These are phyloP conservation scores for Pipistrellus pipistrellus DNA, from an alignment of 2,797 vertebrate species.

Conservation along the genomic window DNA sequence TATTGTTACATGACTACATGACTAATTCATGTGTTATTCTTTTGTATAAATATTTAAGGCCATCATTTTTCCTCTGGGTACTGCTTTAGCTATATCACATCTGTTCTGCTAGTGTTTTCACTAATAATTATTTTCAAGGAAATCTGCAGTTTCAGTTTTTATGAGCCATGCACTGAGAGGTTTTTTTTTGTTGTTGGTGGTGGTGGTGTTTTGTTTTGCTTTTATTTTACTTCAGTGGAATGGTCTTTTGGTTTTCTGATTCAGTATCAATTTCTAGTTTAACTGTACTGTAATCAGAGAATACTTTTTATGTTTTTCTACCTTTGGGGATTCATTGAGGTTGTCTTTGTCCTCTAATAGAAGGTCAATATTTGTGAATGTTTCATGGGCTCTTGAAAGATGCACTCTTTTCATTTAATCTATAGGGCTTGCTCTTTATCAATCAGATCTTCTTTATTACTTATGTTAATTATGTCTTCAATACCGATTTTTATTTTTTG, in stretches of 20 bases:
- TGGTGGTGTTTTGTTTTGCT: background rate
- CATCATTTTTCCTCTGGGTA: slow-evolving; percentile 55
- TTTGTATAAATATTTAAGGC: slow-evolving; percentile 69
- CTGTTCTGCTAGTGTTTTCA: slow-evolving; percentile 31
- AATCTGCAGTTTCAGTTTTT: slow-evolving; percentile 63
- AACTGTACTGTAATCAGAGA: slow-evolving; percentile 57
- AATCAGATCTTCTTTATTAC: slow-evolving; percentile 68
- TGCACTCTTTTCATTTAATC: slow-evolving; percentile 64
- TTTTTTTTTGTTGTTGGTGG: background rate
- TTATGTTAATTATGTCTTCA: slow-evolving; percentile 70
- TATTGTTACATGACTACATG: slow-evolving; percentile 40
- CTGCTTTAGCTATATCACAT: slow-evolving; percentile 48
- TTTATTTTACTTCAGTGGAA: slow-evolving; percentile 54
- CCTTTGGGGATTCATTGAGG: slow-evolving; percentile 9
- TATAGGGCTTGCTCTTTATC: slow-evolving; percentile 64
- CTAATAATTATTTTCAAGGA: slow-evolving; percentile 65
- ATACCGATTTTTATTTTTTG: slow-evolving; percentile 74
- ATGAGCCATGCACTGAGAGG: background rate
- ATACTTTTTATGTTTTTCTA: slow-evolving; percentile 1
- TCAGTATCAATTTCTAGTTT: slow-evolving; percentile 64
- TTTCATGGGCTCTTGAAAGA: slow-evolving; percentile 58
- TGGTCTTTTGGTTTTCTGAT: slow-evolving; percentile 55
- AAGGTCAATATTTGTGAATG: slow-evolving; percentile 73
- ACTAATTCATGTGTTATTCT: slow-evolving; percentile 65
- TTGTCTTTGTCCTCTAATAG: slow-evolving; percentile 66